A percentile compares a stretch with the other conserved stretches of the same genome.
These are phyloP conservation scores for Sarcophaga bullata DNA, from an alignment of 1,140 invertebrate genomes.

Conservation along the genomic window DNA sequence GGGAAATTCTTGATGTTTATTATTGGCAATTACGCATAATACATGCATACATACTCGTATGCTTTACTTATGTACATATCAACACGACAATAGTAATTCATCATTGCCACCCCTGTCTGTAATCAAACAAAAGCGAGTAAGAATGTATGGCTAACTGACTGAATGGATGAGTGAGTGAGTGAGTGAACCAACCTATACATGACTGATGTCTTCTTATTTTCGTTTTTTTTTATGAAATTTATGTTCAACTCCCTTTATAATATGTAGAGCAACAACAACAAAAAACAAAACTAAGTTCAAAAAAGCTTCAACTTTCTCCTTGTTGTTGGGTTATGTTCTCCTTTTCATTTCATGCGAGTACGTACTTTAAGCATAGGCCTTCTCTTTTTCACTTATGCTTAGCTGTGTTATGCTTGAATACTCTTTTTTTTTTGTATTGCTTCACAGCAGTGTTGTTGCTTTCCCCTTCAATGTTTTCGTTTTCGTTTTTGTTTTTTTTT, in stretches of 20 bases:
- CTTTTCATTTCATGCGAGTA: background rate
- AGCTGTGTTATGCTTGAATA: background rate
- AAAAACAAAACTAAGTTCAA: background rate
- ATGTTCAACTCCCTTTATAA: slow-evolving; percentile 9
- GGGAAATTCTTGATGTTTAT: background rate
- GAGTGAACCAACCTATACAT: background rate
- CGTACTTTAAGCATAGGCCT: background rate
- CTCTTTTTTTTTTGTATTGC: background rate
- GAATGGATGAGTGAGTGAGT: background rate
- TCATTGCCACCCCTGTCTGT: too few species aligned
- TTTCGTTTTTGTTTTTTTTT: background rate
- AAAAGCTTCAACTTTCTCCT: slow-evolving; percentile 18
- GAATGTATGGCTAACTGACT: too few species aligned
- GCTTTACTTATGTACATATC: too few species aligned
- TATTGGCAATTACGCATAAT: background rate
- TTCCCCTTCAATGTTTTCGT: background rate
- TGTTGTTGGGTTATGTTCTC: background rate
- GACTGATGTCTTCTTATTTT: slow-evolving; percentile 13
- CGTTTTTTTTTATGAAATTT: background rate
- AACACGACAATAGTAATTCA: too few species aligned
- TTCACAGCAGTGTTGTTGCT: background rate
- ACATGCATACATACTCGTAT: too few species aligned
- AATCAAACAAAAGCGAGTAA: too few species aligned
- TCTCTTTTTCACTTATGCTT: background rate
- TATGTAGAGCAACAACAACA: slow-evolving; percentile 19